Conservation (phyloP, 2,797 vertebrate genomes). For the Podarcis lilfordi region DNA sequence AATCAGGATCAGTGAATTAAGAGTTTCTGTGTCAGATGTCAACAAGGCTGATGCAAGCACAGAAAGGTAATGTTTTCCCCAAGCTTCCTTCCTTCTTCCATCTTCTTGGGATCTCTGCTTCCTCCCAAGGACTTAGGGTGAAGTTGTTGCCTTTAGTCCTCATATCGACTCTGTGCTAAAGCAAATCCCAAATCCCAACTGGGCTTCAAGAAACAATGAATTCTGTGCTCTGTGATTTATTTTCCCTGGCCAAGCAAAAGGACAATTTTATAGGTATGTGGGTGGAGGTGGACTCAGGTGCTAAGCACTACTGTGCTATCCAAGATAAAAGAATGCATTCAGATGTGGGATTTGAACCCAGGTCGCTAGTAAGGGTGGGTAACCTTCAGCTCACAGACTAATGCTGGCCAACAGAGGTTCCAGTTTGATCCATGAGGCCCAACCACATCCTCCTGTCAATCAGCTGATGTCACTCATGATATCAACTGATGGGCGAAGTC, state of each 20-base stretch:
- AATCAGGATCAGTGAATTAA: constrained; percentile 86
- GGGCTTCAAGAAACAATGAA: neutral
- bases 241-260: neutral
- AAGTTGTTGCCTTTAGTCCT: neutral
- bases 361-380: too few relatives aligned
- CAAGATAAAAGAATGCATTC: neutral
- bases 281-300: too few relatives aligned
- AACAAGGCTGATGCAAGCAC: constrained; percentile 83
- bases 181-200: neutral
- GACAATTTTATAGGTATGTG: too few relatives aligned
- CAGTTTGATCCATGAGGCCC: too few relatives aligned
- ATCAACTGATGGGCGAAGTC: too few relatives aligned
- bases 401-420: too few relatives aligned
- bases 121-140: neutral
- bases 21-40: constrained; percentile 79
- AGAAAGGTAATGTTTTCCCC: constrained; percentile 80
- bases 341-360: neutral
- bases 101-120: neutral
- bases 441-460: too few relatives aligned
- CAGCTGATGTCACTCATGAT: too few relatives aligned
- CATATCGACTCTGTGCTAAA: neutral
- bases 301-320: neutral
- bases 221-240: neutral
- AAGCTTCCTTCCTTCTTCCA: neutral
- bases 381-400: too few relatives aligned